phyloP scores from a whole-genome alignment of 2,113 vertebrate species.

The Cololabis saira region DNA sequence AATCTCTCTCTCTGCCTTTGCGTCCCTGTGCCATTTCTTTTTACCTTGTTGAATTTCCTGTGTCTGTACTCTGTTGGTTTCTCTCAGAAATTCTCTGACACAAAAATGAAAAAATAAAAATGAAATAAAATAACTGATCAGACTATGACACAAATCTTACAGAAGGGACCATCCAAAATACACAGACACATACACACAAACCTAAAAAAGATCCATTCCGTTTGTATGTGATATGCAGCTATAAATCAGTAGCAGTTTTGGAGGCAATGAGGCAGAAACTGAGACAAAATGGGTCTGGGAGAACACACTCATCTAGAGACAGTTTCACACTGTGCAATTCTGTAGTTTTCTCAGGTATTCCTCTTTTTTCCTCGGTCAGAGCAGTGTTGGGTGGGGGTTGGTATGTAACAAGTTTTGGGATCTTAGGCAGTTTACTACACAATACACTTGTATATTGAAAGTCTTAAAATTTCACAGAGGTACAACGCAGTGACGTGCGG shows the following conservation, averaged over 20 bases:
- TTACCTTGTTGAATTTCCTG: too few relatives aligned
- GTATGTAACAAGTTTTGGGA: too few relatives aligned
- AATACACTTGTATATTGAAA: too few relatives aligned
- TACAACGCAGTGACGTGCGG: too few relatives aligned
- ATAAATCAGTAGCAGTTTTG: constrained; percentile 66
- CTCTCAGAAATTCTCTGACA: neutral
- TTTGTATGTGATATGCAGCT: constrained; percentile 17
- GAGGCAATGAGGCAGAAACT: constrained; percentile 60
- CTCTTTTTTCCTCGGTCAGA: neutral
- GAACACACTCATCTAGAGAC: constrained; percentile 19
- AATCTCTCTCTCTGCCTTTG: too few relatives aligned
- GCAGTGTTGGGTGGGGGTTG: too few relatives aligned
- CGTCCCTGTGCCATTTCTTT: too few relatives aligned
- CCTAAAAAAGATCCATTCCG: constrained; percentile 14
- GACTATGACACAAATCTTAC: constrained; percentile 12
- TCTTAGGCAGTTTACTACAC: too few relatives aligned
- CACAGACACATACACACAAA: neutral
- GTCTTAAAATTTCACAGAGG: too few relatives aligned
- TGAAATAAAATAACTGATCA: constrained; percentile 2
- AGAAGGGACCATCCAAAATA: neutral
- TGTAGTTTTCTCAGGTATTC: neutral
- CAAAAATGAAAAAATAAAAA: neutral
- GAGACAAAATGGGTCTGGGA: constrained; percentile 43
- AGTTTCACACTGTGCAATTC: neutral
- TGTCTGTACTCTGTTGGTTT: constrained; percentile 1